A percentile compares a stretch with the other conserved stretches of the same genome.
Conservation (phyloP, 2,113 vertebrate genomes). For the Calyptomena viridis region DNA sequence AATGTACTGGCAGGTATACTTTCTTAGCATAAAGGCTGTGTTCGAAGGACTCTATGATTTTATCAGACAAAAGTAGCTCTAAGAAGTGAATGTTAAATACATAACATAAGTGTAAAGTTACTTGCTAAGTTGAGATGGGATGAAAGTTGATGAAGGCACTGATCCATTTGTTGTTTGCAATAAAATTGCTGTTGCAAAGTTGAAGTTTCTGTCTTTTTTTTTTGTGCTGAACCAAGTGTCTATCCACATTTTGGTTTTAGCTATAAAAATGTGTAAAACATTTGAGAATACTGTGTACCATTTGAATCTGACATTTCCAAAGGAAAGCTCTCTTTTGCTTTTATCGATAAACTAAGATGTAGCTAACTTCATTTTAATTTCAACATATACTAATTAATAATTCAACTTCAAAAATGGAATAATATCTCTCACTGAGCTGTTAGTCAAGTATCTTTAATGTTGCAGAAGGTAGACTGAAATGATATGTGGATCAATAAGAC, state of each 20-base stretch:
- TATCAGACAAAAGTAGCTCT: neutral
- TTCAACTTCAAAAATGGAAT: neutral
- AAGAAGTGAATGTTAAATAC: neutral
- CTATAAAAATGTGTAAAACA: conserved; percentile 45
- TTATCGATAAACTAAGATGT: neutral
- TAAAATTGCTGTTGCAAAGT: conserved; percentile 58
- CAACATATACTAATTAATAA: neutral
- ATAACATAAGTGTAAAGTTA: neutral
- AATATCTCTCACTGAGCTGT: conserved; percentile 27
- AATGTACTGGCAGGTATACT: neutral
- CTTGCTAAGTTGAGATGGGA: neutral
- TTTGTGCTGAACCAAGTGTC: conserved; percentile 48
- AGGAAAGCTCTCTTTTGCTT: neutral
- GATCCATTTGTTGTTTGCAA: conserved; percentile 24
- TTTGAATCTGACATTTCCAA: neutral
- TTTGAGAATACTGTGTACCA: neutral
- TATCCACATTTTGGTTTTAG: conserved; percentile 35
- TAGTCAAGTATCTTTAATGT: neutral
- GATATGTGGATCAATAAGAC: neutral
- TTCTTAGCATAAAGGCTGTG: neutral
- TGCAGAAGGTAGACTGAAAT: neutral
- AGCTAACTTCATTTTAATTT: neutral
- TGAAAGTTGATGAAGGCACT: neutral
- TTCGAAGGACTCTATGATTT: neutral
- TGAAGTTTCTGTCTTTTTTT: conserved; percentile 50